Conservation (phyloP, 2,797 vertebrate species). For the Coregonus ussuriensis region DNA sequence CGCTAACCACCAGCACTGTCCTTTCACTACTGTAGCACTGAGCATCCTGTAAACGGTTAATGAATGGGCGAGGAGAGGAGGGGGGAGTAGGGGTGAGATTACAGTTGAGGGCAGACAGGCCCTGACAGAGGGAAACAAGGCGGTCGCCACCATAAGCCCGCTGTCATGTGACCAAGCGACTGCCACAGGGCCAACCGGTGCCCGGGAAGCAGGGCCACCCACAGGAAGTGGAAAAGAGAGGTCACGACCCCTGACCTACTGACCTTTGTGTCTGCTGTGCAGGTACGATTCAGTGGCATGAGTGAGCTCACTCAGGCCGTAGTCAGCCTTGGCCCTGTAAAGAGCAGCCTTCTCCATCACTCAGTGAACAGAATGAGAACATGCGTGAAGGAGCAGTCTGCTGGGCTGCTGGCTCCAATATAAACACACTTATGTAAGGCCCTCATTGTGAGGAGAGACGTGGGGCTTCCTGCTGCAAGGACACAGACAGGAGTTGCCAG, state of each 20-base stretch:
- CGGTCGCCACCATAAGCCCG: no score
- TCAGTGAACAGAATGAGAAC: constrained; percentile 72
- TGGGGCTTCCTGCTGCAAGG: constrained; percentile 41
- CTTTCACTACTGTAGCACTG: constrained; percentile 19
- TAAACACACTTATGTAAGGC: constrained; percentile 58
- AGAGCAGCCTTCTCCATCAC: constrained; percentile 70
- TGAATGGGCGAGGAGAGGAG: neutral
- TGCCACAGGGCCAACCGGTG: constrained; percentile 14
- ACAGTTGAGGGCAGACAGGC: neutral
- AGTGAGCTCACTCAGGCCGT: constrained; percentile 53
- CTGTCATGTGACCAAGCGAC: constrained; percentile 13
- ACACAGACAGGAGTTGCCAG: constrained; percentile 2
- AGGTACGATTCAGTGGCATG: constrained; percentile 60
- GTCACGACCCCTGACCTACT: constrained; percentile 32
- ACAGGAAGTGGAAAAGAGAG: constrained; percentile 42
- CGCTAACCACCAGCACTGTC: constrained; percentile 43
- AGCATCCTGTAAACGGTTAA: constrained; percentile 25
- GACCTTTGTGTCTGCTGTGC: constrained; percentile 41
- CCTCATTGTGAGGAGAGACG: constrained; percentile 49
- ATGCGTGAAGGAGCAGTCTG: constrained; percentile 63
- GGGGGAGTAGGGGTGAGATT: neutral
- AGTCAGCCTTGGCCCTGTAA: constrained; percentile 60
- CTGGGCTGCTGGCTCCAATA: constrained; percentile 46
- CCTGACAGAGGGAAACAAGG: constrained; percentile 27
- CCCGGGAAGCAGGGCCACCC: constrained; percentile 13